A percentile compares a stretch with the other conserved stretches of the same genome.
Conservation (phyloP, 1,140 invertebrate genomes). For the Drosophila repletoides region DNA sequence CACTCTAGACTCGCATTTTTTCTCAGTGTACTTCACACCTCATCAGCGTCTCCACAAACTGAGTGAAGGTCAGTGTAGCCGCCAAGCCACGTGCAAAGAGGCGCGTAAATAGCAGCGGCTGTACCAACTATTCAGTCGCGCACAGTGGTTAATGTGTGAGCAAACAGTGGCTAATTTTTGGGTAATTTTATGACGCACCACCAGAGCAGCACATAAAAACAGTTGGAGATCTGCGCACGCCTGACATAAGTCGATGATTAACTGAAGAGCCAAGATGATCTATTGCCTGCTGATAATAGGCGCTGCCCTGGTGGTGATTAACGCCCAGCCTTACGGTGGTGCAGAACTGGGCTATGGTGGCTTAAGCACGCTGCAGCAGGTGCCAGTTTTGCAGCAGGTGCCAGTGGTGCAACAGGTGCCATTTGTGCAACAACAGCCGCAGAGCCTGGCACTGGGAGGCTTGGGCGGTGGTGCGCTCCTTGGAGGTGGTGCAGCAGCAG, state of each 20-base stretch:
- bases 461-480: conserved; percentile 44
- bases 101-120: conserved; percentile 12
- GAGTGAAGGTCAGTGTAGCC: conserved; percentile 43
- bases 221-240: conserved; percentile 3
- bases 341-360: conserved; percentile 19
- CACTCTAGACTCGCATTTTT: too few relatives aligned
- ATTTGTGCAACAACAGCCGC: conserved; percentile 56
- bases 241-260: conserved; percentile 34
- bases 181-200: conserved; percentile 22
- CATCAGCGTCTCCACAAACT: conserved; percentile 14
- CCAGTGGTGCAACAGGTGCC: conserved; percentile 59
- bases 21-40: conserved; percentile 54
- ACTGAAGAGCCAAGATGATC: conserved; percentile 35
- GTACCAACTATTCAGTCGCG: too few relatives aligned
- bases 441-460: conserved; percentile 40
- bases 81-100: conserved; percentile 18
- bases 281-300: conserved; percentile 35
- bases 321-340: conserved; percentile 7
- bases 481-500: conserved; percentile 34
- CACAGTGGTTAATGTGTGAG: conserved; percentile 25
- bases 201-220: conserved; percentile 46
- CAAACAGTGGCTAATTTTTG: conserved; percentile 28
- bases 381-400: conserved; percentile 48
- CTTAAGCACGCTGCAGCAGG: conserved; percentile 24
- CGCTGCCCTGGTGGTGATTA: not conserved